A percentile compares a stretch with the other conserved stretches of the same genome.
Evolutionary conservation across 2,797 vertebrate genomes (phyloP).

Genomic region (Phataginus tricuspis): DNA sequence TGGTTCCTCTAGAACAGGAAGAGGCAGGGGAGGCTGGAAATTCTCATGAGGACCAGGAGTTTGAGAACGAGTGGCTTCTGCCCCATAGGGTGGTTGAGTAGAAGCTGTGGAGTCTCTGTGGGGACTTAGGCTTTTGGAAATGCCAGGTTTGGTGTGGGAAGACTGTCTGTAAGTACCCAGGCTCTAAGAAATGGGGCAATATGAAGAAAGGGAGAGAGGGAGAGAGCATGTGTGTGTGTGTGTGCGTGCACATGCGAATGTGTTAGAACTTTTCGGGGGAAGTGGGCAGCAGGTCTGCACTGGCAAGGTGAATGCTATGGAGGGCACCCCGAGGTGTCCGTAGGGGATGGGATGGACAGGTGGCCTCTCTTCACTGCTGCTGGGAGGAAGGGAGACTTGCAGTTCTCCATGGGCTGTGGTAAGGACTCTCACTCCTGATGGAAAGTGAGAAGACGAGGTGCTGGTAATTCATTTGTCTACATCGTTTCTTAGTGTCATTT

Average conservation of each 20-base stretch:
- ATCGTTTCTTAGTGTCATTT: background rate
- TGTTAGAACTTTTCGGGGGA: background rate
- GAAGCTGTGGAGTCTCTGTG: background rate
- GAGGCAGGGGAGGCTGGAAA: background rate
- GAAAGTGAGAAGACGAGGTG: background rate
- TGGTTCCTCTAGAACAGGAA: background rate
- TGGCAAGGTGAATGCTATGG: no score
- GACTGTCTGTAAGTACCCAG: background rate
- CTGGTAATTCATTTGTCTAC: background rate
- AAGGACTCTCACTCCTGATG: background rate
- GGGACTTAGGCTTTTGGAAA: background rate
- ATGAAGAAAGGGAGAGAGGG: background rate
- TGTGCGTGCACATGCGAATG: fast-evolving
- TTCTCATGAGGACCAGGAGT: background rate
- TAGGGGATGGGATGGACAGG: background rate
- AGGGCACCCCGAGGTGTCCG: no score
- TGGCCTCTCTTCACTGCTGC: background rate
- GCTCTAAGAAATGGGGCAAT: background rate
- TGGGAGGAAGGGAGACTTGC: background rate
- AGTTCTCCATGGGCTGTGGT: background rate
- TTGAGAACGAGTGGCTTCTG: background rate
- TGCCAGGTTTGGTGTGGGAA: background rate
- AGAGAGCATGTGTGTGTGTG: background rate
- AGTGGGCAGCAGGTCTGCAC: background rate
- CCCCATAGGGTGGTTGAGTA: background rate